These are phyloP conservation scores for Toxostoma redivivum DNA, from an alignment of 2,113 vertebrate species.

Conservation along the genomic window DNA sequence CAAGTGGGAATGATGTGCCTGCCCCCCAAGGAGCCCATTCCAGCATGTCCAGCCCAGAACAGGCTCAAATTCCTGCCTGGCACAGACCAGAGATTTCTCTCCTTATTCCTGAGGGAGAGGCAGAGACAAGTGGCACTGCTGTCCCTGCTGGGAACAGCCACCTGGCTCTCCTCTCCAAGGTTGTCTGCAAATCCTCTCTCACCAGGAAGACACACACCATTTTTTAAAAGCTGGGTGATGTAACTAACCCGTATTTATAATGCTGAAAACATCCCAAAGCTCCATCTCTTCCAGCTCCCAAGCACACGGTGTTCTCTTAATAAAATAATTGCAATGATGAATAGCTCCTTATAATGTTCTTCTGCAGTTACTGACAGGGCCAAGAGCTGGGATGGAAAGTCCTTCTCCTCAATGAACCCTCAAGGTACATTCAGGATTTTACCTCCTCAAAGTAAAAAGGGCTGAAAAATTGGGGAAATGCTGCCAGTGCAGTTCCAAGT, in stretches of 20 bases:
- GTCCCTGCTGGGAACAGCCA: background rate
- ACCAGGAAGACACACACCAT: background rate
- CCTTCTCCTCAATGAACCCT: background rate
- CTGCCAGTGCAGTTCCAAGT: background rate
- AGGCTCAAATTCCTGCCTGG: background rate
- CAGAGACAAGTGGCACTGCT: background rate
- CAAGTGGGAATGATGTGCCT: rapidly evolving
- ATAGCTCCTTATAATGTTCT: constrained; percentile 41
- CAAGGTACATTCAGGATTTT: background rate
- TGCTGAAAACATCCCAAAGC: constrained; percentile 62
- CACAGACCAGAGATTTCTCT: background rate
- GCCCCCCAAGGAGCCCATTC: background rate
- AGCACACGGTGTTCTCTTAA: constrained; percentile 61
- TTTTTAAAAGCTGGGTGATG: constrained; percentile 43
- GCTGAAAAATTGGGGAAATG: background rate
- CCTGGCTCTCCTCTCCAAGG: background rate
- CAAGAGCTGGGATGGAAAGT: background rate
- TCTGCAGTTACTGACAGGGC: constrained; percentile 27
- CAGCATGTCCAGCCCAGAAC: background rate
- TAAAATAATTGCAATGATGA: constrained; percentile 65
- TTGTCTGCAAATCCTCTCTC: constrained; percentile 2
- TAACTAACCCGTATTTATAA: constrained; percentile 49
- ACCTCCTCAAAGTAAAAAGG: background rate
- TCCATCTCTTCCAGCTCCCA: constrained; percentile 44
- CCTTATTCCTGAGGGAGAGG: background rate